Percentiles rank a stretch among this genome's conserved stretches.
phyloP scores from a whole-genome alignment of 1,140 invertebrate species.

The Berghia stephanieae region DNA sequence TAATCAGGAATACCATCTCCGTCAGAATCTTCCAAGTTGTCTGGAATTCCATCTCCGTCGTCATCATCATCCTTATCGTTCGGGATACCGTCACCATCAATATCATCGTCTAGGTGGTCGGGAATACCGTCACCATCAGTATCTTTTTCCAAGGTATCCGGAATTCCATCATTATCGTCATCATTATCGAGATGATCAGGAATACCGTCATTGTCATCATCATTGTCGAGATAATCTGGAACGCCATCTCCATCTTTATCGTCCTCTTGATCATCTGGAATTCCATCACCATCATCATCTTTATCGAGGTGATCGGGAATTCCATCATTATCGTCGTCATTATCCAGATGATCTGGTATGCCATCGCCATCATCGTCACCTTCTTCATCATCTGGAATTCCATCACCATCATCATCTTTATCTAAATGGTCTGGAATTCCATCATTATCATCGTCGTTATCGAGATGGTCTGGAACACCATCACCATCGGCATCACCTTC shows the following conservation, averaged over 20 bases:
- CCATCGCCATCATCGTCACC: conserved; percentile 54
- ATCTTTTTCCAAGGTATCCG: conserved; percentile 53
- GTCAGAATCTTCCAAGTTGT: conserved; percentile 45
- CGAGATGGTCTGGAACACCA: conserved; percentile 60
- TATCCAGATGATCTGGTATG: conserved; percentile 50
- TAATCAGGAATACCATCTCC: conserved; percentile 55
- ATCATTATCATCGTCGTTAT: conserved; percentile 56
- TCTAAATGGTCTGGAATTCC: conserved; percentile 54
- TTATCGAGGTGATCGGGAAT: conserved; percentile 45
- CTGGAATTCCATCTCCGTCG: conserved; percentile 60
- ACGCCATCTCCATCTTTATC: conserved; percentile 54
- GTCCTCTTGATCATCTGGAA: conserved; percentile 46
- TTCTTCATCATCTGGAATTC: conserved; percentile 47
- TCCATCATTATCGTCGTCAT: conserved; percentile 59
- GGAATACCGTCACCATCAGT: conserved; percentile 57
- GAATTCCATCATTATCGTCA: conserved; percentile 55
- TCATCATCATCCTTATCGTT: conserved; percentile 53
- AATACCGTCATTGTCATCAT: conserved; percentile 54
- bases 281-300: conserved; percentile 51
- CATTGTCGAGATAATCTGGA: conserved; percentile 54
- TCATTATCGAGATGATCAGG: conserved; percentile 46
- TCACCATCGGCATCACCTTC: conserved; percentile 54
- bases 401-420: conserved; percentile 50
- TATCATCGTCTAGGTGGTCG: conserved; percentile 46
- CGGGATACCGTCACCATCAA: conserved; percentile 56